Conservation (phyloP, 2,797 vertebrate species). For the Manis javanica region DNA sequence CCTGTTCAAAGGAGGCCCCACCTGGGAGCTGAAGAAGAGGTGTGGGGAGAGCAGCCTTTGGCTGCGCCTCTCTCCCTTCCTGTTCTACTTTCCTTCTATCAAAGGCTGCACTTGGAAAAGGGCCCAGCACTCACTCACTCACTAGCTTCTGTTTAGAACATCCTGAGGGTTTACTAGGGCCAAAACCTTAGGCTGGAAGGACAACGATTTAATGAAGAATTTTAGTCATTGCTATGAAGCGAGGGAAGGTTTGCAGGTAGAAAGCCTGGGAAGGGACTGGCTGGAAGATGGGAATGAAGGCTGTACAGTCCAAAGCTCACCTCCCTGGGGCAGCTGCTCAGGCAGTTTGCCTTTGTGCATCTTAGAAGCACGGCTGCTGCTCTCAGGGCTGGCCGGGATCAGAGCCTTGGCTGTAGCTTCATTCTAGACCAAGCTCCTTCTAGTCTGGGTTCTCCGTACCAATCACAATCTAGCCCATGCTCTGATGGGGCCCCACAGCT, state of each 20-base stretch:
- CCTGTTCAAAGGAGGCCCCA: not conserved
- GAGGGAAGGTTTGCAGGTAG: not conserved
- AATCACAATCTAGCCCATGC: not conserved
- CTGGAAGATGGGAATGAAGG: not conserved
- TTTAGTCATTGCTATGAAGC: constrained; percentile 37
- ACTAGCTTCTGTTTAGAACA: not conserved
- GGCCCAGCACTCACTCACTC: not conserved
- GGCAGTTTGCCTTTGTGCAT: not conserved
- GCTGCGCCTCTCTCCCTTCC: no score
- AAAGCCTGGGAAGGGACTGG: not conserved
- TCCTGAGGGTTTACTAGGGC: not conserved
- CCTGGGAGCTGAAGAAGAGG: not conserved
- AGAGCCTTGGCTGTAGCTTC: not conserved
- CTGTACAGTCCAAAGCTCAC: not conserved
- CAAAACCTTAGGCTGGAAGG: not conserved
- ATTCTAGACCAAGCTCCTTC: not conserved
- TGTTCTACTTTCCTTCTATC: not conserved
- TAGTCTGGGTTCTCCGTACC: not conserved
- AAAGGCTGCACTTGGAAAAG: not conserved
- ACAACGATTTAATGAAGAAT: constrained; percentile 1
- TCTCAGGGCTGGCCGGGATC: not conserved
- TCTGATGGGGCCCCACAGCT: not conserved
- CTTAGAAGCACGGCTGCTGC: not conserved
- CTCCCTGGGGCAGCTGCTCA: not conserved
- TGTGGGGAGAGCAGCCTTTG: not conserved